Evolutionary conservation across 92 coral and sea anemone genomes (phyloP), one percentile per base, ranked within the genome.

Genomic region (Phenganax subtilis): DNA sequence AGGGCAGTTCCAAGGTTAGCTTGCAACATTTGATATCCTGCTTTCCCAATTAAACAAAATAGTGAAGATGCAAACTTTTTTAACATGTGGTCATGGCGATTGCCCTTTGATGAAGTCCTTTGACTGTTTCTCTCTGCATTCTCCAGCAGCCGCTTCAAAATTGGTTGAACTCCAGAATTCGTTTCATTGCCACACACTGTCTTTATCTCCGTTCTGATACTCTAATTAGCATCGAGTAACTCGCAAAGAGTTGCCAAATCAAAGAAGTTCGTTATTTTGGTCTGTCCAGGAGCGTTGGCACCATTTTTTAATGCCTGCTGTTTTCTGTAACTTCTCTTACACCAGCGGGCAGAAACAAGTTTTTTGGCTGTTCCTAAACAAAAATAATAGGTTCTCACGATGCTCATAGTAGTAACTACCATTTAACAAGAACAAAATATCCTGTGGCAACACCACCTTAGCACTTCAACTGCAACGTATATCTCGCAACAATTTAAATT

Each of bases 41-140:
- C 63, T 57, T 57, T 57, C 12, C 63, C 63, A n/a, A 57, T 57
- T 57, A 57, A 57, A 57, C 63, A 57, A 57, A 57, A 57, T 57
- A 57, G 63, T 11, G 15, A 57, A n/a, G 63, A 57, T 12, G 63
- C 63, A 57, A 57, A 57, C 63, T 57, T 57, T 7, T 57, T 57
- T 57, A 57, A 11, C 3, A 8, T 57, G 63, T 11, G 15, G 17
- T 57, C 12, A 57, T 57, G 17, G 17, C 8, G 17, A 57, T 57
- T 57, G 12, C 12, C 17, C 17, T 11, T 12, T 57, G 63, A 57
- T n/a, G 17, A 57, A 57, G 17, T 57, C 15, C 63, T 57, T 12
- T 57, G 17, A 57, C 47, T 37, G 17, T 57, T 57, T 57, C 63
- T 7, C 17, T 57, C 63, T 11, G 15, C 63, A 57, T 57, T 57